phyloP scores from a whole-genome alignment of 2,797 vertebrate genomes.

The Chloroceryle amazona region DNA sequence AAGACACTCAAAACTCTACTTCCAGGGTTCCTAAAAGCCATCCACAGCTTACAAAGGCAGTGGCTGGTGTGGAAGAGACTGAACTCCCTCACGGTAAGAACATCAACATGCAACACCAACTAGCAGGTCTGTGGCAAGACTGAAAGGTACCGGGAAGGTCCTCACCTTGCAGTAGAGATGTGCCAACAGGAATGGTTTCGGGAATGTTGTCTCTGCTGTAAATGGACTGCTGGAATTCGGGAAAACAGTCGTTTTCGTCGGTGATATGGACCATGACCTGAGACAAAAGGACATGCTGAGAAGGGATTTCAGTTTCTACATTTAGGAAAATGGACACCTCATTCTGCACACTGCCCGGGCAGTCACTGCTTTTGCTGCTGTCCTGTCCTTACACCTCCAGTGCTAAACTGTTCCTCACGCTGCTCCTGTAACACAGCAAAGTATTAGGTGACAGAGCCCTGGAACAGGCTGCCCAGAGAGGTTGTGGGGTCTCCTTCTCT shows the following conservation, averaged over 20 bases:
- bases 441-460: not conserved
- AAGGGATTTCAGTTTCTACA: not conserved
- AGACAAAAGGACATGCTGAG: not conserved
- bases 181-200: slow-evolving; percentile 86
- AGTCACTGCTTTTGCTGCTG: not conserved
- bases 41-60: not conserved
- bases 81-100: not conserved
- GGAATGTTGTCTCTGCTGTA: slow-evolving; percentile 89
- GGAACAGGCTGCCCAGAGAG: not conserved
- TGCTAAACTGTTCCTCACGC: not conserved
- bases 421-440: not conserved
- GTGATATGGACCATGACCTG: slow-evolving; percentile 88
- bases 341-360: not conserved
- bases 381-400: not conserved
- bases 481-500: not conserved
- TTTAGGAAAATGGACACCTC: not conserved
- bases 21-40: not conserved
- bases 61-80: not conserved
- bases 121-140: not conserved
- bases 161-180: slow-evolving; percentile 90
- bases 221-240: slow-evolving; percentile 90
- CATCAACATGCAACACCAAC: not conserved
- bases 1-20: not conserved
- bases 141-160: not conserved
- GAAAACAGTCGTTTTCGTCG: slow-evolving; percentile 92